Base-by-base conservation (phyloP, 2,113 vertebrate species). In the Dendrocopos noguchii region DNA sequence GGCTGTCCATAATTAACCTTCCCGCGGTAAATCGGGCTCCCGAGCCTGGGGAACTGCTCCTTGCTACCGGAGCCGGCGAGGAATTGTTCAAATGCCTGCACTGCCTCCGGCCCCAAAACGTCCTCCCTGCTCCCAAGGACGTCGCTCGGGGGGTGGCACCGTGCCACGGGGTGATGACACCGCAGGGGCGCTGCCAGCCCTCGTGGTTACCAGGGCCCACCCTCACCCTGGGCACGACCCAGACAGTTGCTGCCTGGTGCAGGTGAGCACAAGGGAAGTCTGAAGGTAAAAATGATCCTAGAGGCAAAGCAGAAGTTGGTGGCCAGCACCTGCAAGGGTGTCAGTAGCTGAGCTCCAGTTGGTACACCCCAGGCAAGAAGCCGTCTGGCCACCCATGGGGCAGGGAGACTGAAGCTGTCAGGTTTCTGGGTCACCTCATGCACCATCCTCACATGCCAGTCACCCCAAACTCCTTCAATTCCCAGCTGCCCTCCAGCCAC, bases 331-430 rank as follows among this genome's bases (percentile, higher is more conserved):
- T 14, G 31, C 0, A 0, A 9, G n/a, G 28, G 22, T n/a, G 36
- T 25, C 1, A 0, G 55, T 16, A 67, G 20, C 36, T 0, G 0
- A 61, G 59, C n/a, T 36, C 15, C 0, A 0, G 13, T 13, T 7
- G 8, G 68, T 13, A 73, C 31, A 47, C 19, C 7, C 13, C 13
- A 56, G 16, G 18, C 28, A 70, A 36, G 52, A 77, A 64, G 27
- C 19, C 12, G 34, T 42, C 15, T 15, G 46, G 7, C 31, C 39
- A 25, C 25, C 46, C 50, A 9, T 0, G 0, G 60, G 24, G 24
- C 17, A 8, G 9, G 50, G 50, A 75, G 15, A 47, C 6, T 2
- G 1, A 10, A 44, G 29, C 12, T 1, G 0, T 2, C 33, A 71
- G 27, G 46, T 29, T 36, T 63, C 42, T 71, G 42, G 17, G 44